Percentiles rank a stretch among this genome's conserved stretches.
phyloP scores from a whole-genome alignment of 2,888 invertebrate genomes.

The Lycophotia porphyrea region DNA sequence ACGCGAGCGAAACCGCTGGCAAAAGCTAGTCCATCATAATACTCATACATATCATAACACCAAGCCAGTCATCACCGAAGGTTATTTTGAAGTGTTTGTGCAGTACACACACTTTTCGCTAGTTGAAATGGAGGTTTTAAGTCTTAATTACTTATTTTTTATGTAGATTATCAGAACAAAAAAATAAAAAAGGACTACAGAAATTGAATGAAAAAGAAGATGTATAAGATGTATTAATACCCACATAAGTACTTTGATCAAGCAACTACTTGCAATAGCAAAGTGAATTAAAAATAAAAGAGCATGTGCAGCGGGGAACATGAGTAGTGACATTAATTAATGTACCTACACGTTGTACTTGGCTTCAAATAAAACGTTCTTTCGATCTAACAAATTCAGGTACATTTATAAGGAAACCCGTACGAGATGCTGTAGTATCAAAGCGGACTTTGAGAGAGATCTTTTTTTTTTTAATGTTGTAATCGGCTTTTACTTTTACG shows the following conservation, averaged over 20 bases:
- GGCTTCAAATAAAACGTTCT: conserved; percentile 47
- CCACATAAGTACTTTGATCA: conserved; percentile 40
- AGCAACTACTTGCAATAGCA: conserved; percentile 18
- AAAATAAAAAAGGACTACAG: not conserved
- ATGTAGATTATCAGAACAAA: not conserved
- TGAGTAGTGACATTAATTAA: conserved; percentile 55
- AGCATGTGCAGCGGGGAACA: conserved; percentile 36
- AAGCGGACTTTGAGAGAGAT: not conserved
- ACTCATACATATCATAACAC: no score
- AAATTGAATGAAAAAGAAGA: not conserved
- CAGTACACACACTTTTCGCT: no score
- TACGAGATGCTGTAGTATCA: not conserved
- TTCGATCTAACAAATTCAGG: conserved; percentile 37
- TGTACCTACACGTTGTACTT: conserved; percentile 49
- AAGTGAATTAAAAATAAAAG: conserved; percentile 52
- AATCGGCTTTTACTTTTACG: conserved; percentile 1
- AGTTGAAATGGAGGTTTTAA: not conserved
- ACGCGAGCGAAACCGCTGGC: no score
- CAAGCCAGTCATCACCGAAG: no score
- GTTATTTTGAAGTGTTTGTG: no score
- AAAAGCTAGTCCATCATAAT: no score
- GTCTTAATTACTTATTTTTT: not conserved
- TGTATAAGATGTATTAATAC: no score
- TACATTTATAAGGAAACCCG: conserved; percentile 44
- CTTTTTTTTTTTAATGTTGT: conserved; percentile 3